Evolutionary conservation across 2,888 invertebrate species (phyloP), one percentile per base, ranked within the genome.

Genomic region (Aproaerema taeniolella): DNA sequence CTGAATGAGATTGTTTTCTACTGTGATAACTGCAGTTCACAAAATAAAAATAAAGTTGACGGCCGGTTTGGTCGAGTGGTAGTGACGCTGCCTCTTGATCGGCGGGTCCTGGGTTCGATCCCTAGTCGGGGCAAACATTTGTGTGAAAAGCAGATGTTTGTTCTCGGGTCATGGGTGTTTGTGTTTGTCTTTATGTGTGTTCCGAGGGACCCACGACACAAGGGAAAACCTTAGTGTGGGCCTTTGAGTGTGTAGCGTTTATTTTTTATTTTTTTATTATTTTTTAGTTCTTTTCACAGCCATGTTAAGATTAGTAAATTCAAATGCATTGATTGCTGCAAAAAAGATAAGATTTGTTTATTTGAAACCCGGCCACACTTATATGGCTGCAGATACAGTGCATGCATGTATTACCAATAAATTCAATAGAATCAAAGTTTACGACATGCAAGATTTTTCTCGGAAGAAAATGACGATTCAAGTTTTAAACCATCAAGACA

Each of bases 371-470:
- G 44, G 52, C 2, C 47, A 50, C 8, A 20, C 20, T 8, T 28
- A 48, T 30, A 52, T 50, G 50, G 46, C 50, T 38, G 50, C 50
- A 32, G 47, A 52, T 35, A 46, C 46, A 13, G 48, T 52, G 15
- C 50, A 52, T 36, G 50, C 44, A 16, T 43, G 48, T 31, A 48
- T 50, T 34, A 42, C 51, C 2, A 47, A 49, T 12, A 45, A 36
- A 15, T 36, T 36, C 15, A 3, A 7, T 16, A 36, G 11, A 28
- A 7, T 12, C 5, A 16, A 16, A 10, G 16, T 35, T 1, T 35
- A 30, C 11, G 31, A 38, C 15, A 15, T 25, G 1, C 8, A 11
- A 7, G 35, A 35, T 25, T 35, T 6, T 25, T 30, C 30, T 3
- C 10, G 30, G 3, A 30, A 30, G n/a, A 30, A 30, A 12, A 30